A percentile compares a stretch with the other conserved stretches of the same genome.
Conservation (phyloP, 2,888 invertebrate genomes). For the Dinocampus coccinellae region DNA sequence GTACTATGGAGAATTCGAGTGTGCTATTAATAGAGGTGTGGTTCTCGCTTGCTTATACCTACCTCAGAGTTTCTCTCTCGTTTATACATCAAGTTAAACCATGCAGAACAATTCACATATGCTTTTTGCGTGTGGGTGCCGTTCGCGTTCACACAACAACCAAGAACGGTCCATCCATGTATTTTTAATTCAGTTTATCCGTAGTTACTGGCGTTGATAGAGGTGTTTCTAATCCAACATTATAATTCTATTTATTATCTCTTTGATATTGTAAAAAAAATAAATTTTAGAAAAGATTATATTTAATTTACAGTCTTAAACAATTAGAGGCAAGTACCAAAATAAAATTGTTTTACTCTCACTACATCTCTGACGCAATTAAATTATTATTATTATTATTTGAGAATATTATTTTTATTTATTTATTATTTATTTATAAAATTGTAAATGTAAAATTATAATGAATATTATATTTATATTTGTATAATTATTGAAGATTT, state of each 20-base stretch:
- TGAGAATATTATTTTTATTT: too few relatives aligned
- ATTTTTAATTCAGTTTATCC: slow-evolving; percentile 48
- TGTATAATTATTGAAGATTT: not conserved
- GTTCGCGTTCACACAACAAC: slow-evolving; percentile 31
- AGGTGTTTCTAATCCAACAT: not conserved
- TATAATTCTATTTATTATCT: not conserved
- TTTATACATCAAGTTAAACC: slow-evolving; percentile 36
- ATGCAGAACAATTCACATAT: slow-evolving; percentile 39
- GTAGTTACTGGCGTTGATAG: slow-evolving; percentile 38
- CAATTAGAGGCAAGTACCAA: not conserved
- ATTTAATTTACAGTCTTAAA: not conserved
- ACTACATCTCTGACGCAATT: too few relatives aligned
- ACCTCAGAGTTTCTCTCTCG: slow-evolving; percentile 17
- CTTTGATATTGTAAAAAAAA: not conserved
- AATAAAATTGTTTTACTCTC: too few relatives aligned
- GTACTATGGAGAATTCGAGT: slow-evolving; percentile 22
- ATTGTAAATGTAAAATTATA: not conserved
- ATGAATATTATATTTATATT: not conserved
- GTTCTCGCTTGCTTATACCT: slow-evolving; percentile 13
- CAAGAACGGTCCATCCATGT: slow-evolving; percentile 26
- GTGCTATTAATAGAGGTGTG: slow-evolving; percentile 47
- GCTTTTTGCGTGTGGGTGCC: slow-evolving; percentile 39
- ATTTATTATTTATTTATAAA: not conserved
- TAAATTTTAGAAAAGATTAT: not conserved
- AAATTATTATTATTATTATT: too few relatives aligned